Base-by-base conservation (phyloP, 1,140 invertebrate species). In the Lordiphosa collinella region DNA sequence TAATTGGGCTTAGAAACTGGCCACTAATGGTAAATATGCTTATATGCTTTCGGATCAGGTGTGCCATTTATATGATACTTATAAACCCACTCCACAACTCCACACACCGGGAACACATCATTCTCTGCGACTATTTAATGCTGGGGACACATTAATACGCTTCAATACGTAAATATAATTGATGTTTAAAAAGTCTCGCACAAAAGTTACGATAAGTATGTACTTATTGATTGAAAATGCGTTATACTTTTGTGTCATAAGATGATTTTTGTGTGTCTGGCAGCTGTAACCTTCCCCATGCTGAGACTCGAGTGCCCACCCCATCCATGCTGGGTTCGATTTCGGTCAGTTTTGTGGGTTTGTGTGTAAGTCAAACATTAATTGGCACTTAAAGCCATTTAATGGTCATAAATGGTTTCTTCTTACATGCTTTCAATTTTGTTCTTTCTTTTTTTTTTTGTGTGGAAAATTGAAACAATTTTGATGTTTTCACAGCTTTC, bases 331-430 rank as follows among this genome's bases (percentile, higher is more conserved):
- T 31, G 18, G 13, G 32, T 32, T 37, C 65, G 52, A 34, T 69
- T 53, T 51, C 46, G 47, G 48, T 35, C 46, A 41, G 22, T 49
- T 37, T 34, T 46, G 25, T 43, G 22, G 47, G 37, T 51, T 32
- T 35, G 37, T 53, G 52, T 53, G 52, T 59, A 68, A 79, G 68
- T 68, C 74, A 79, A 79, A 79, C 74, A 79, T 79, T 79, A 79
- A 79, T 79, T 79, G 74, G 74, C 74, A 79, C 74, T 79, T 79
- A 79, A 79, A 68, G 74, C 51, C 74, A 79, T 79, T 79, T 79
- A 79, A 79, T 69, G 74, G 47, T 52, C 32, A 55, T 51, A 43
- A 55, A 51, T 57, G 41, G 50, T 55, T 50, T 53, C 31, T 34
- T 52, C n/a, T 16, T 38, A 29, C 25, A 29, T 29, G 25, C 25